Conservation (phyloP, 2,797 vertebrate genomes). For the Intellagama lesueurii region DNA sequence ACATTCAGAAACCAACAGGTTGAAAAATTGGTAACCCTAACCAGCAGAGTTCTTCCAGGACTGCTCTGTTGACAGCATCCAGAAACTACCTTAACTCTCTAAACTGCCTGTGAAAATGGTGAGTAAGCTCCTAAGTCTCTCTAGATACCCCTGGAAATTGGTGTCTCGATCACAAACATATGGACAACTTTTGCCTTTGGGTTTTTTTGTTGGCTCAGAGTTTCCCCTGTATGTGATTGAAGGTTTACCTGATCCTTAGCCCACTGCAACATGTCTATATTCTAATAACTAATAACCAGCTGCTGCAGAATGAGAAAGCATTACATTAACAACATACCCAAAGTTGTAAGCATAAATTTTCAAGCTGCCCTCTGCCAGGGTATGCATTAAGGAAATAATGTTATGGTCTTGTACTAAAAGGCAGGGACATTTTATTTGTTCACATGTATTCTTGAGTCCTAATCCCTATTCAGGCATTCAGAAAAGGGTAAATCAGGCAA, state of each 20-base stretch:
- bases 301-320: neutral
- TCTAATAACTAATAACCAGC: neutral
- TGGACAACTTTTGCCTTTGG: neutral
- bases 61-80: neutral
- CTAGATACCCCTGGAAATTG: neutral
- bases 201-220: neutral
- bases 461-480: neutral
- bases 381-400: neutral
- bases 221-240: neutral
- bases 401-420: neutral
- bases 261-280: neutral
- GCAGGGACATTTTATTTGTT: neutral
- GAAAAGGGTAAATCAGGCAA: too few relatives aligned
- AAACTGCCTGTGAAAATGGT: neutral
- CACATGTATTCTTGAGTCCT: neutral
- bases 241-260: neutral
- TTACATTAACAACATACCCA: neutral
- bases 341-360: neutral
- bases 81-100: neutral
- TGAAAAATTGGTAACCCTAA: neutral
- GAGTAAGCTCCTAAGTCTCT: conserved; percentile 11
- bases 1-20: neutral
- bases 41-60: neutral
- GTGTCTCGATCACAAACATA: neutral
- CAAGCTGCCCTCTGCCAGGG: neutral